These are phyloP conservation scores for Drosophila pachea DNA, from an alignment of 1,140 invertebrate genomes.

Conservation along the genomic window DNA sequence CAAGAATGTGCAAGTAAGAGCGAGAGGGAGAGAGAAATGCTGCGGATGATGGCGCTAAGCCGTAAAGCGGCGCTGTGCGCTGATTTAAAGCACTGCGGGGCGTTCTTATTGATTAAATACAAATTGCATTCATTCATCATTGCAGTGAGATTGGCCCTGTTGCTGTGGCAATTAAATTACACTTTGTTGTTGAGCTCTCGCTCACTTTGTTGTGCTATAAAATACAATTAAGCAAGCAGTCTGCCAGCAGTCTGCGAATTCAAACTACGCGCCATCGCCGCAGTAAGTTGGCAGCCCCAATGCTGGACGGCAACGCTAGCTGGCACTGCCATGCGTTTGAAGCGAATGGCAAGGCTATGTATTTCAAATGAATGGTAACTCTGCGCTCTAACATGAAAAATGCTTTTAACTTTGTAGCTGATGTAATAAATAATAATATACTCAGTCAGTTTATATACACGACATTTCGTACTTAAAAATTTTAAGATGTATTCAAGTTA, in stretches of 20 bases:
- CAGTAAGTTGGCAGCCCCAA: not conserved
- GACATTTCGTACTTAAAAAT: no score
- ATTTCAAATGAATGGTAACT: not conserved
- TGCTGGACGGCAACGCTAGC: not conserved
- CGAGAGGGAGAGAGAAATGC: not conserved
- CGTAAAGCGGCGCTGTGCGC: conserved; percentile 74
- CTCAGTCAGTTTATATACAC: no score
- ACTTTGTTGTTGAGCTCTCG: conserved; percentile 50
- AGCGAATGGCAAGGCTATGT: not conserved
- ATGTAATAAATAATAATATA: no score
- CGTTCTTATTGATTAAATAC: conserved; percentile 76
- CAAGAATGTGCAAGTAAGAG: not conserved
- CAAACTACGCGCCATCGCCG: not conserved
- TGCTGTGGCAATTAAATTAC: conserved; percentile 67
- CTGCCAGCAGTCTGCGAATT: not conserved
- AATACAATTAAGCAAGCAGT: conserved; percentile 30
- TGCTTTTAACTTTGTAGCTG: no score
- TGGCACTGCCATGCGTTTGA: no score
- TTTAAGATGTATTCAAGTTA: no score
- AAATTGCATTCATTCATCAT: conserved; percentile 77
- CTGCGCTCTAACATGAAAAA: no score
- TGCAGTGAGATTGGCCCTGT: conserved; percentile 27
- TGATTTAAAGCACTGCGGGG: conserved; percentile 76
- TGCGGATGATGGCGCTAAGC: conserved; percentile 66
- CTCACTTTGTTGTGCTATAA: conserved; percentile 31